Conservation (phyloP, 2,888 invertebrate species). For the Sacculina carcini region DNA sequence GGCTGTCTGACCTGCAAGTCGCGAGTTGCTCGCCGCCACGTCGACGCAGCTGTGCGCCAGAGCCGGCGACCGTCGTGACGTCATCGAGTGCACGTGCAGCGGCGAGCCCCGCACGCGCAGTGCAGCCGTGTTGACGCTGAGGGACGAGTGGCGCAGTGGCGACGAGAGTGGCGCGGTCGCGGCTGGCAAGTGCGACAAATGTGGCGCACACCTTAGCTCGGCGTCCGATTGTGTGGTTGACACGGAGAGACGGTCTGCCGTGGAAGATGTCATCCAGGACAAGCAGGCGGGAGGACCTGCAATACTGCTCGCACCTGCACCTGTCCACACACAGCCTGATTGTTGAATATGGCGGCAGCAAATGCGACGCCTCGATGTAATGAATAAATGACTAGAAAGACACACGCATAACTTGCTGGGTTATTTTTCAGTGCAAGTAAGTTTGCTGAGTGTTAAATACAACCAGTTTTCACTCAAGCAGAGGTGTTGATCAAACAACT, state of each 20-base stretch:
- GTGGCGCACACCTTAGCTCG: constrained; percentile 10
- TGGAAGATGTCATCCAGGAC: constrained; percentile 6
- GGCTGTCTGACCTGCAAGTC: no score
- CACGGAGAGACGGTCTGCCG: constrained; percentile 13
- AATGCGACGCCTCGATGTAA: not conserved
- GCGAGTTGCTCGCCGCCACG: no score
- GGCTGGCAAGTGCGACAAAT: no score
- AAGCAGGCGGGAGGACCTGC: constrained; percentile 4
- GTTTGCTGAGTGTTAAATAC: no score
- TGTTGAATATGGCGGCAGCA: not conserved
- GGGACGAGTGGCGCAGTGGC: not conserved
- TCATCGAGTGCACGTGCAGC: not conserved
- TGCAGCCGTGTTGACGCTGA: not conserved
- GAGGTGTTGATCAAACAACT: no score
- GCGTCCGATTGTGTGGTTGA: constrained; percentile 15
- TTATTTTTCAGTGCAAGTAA: no score
- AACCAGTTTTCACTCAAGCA: no score
- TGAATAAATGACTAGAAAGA: not conserved
- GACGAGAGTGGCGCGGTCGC: no score
- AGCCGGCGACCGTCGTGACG: not conserved
- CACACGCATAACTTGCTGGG: no score
- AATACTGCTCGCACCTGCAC: constrained; percentile 9
- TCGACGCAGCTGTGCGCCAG: not conserved
- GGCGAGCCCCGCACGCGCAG: not conserved
- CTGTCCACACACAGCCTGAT: not conserved